These are phyloP conservation scores for Cirrhinus molitorella DNA, from an alignment of 2,797 vertebrate genomes.

Conservation along the genomic window DNA sequence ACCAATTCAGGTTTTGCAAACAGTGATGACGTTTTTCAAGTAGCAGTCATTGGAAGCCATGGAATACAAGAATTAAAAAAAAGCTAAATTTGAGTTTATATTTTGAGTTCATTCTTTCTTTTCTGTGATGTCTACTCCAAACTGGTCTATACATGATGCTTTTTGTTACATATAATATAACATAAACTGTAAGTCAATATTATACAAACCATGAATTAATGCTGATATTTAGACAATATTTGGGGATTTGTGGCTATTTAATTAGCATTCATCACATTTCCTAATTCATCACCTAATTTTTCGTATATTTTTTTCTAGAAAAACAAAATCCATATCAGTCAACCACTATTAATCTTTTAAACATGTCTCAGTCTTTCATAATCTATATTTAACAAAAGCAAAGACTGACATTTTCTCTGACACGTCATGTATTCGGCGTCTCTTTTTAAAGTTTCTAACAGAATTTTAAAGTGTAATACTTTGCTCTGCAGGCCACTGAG, in stretches of 20 bases:
- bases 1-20: too few species aligned
- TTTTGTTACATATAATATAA: too few species aligned
- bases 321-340: neutral
- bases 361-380: neutral
- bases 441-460: neutral
- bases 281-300: neutral
- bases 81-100: too few species aligned
- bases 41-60: too few species aligned
- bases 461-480: neutral
- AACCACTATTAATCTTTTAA: neutral
- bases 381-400: slow-evolving; percentile 1
- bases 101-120: too few species aligned
- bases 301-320: neutral
- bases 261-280: neutral
- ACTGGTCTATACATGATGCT: too few species aligned
- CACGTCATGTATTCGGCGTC: neutral
- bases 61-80: too few species aligned
- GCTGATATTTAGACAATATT: neutral
- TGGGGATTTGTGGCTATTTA: neutral
- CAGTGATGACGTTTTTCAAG: too few species aligned
- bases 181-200: neutral
- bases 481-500: neutral
- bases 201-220: neutral
- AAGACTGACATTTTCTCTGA: neutral
- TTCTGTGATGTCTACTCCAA: too few species aligned